Base-by-base conservation (phyloP, 2,888 invertebrate genomes). In the Patella ulyssiponensis region DNA sequence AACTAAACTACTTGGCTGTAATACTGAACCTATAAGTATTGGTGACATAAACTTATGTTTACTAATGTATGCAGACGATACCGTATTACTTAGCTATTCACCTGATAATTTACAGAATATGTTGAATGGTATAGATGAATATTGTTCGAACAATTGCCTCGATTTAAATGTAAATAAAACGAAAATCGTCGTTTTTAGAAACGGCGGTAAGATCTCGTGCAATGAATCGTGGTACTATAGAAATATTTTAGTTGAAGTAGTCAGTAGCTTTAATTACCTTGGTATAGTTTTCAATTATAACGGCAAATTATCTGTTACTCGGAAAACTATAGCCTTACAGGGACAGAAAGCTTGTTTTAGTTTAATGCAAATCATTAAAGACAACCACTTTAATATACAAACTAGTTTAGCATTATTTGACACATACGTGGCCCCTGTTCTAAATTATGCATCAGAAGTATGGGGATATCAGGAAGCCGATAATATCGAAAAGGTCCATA, bases 321-420 rank as follows among this genome's bases (percentile, higher is more conserved):
- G 20, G n/a, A 58, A 58, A 58, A 58, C 58, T n/a, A 9, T 58
- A 58, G 58, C 58, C 17, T 1, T 20, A 9, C 58, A 58, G 11
- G 58, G 58, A n/a, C 58, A n/a, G 17, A n/a, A n/a, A 58, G 20
- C 58, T n/a, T 58, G 20, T 20, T 58, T 58, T n/a, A 7, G 58
- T n/a, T 9, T 58, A n/a, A 58, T n/a, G 20, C 17, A 7, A 14
- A 58, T 58, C 20, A 14, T 12, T 1, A n/a, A 12, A 15, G 58
- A 58, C 17, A 58, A 58, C 9, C n/a, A n/a, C 11, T 58, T n/a
- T 58, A 58, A 58, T 58, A 58, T 58, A n/a, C n/a, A 9, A 15
- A 58, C 58, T n/a, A n/a, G 58, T 58, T n/a, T 58, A 20, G 17
- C 58, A 58, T 58, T 58, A 58, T 58, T 58, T 58, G 58, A 58